Evolutionary conservation across 2,888 invertebrate species (phyloP), one percentile per base, ranked within the genome.

Genomic region (Mythimna ferrago): DNA sequence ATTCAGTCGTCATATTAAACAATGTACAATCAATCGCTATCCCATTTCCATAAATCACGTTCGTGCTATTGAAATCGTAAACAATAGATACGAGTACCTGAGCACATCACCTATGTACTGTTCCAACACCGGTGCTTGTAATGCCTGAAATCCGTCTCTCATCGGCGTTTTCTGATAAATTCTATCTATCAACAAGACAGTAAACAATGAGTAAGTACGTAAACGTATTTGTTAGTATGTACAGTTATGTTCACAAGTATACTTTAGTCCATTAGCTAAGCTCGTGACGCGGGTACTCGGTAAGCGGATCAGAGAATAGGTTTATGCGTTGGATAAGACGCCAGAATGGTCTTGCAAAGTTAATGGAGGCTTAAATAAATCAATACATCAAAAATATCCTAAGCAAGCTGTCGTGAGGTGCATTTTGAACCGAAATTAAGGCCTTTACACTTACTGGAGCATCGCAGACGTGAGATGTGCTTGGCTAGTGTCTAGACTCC

Each of bases 251-350:
- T 84, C 72, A 84, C 84, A 88, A 88, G 80, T 87, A 89, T 84
- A 86, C 78, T 85, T 85, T 83, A 84, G 88, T 91, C 93, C 92
- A 92, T 93, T 92, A 93, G 91, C 92, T 90, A 92, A 92, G 91
- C 92, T 86, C 76, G 81, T 85, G 86, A 86, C 86, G 87, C 86
- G 84, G 88, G 80, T 79, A 78, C 88, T 85, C 88, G 81, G 88
- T 92, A 92, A 92, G 91, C 89, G 91, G 92, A 92, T 92, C 90
- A 91, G 87, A 88, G 88, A 91, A 90, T 90, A 89, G 89, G 91
- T 90, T 92, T 92, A 92, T 87, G 89, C 88, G 84, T 87, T 84
- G 81, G 89, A 90, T 92, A 91, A 92, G 91, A 89, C 87, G 89
- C 87, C 87, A 86, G 88, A 92, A 90, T 88, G 88, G 85, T 86